Evolutionary conservation across 2,113 vertebrate species (phyloP).

Genomic region (Blennius ocellaris): DNA sequence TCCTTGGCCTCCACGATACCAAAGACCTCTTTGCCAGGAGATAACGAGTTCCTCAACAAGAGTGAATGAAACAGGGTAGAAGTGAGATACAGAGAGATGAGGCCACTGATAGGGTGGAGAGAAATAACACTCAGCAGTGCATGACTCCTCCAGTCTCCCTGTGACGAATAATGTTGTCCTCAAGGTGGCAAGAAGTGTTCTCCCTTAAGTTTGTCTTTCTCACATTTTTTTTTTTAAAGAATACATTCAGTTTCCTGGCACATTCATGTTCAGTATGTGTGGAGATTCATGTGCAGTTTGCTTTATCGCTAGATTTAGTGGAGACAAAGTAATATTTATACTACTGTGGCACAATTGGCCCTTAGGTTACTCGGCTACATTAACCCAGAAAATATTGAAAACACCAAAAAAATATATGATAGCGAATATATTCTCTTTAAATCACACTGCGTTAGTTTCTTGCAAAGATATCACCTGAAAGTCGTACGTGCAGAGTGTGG

Average conservation of each 20-base stretch:
- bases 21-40: slow-evolving; percentile 51
- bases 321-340: too few species aligned
- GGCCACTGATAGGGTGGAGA: slow-evolving; percentile 52
- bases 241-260: background rate
- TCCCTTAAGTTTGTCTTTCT: slow-evolving; percentile 40
- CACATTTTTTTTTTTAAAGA: slow-evolving; percentile 7
- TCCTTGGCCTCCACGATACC: slow-evolving; percentile 52
- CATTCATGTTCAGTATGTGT: background rate
- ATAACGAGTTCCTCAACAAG: slow-evolving; percentile 56
- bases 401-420: too few species aligned
- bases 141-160: slow-evolving; percentile 50
- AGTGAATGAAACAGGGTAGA: slow-evolving; percentile 40
- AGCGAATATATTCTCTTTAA: too few species aligned
- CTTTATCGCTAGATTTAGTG: too few species aligned
- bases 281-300: too few species aligned
- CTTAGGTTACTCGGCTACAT: too few species aligned
- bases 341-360: too few species aligned
- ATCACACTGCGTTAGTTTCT: too few species aligned
- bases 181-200: slow-evolving; percentile 56
- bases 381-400: too few species aligned
- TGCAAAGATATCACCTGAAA: too few species aligned
- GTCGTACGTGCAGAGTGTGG: too few species aligned
- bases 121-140: slow-evolving; percentile 54
- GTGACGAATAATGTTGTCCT: slow-evolving; percentile 76
- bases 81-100: slow-evolving; percentile 66